Evolutionary conservation across 1,140 invertebrate species (phyloP), one percentile per base, ranked within the genome.

Genomic region (Drosophila sturtevanti): DNA sequence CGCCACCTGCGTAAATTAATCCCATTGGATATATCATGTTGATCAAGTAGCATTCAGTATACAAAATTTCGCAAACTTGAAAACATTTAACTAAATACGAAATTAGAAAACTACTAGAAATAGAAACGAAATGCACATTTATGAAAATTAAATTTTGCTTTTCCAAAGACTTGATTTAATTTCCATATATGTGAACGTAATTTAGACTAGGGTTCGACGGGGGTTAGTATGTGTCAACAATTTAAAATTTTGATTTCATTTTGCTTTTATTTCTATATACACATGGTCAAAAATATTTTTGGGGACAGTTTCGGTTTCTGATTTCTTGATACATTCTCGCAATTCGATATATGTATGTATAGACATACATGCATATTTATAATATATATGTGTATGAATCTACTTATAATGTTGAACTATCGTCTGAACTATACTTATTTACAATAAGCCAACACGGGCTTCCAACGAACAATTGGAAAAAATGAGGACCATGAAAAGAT

Each of bases 251-350:
- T 16, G 35, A 41, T 56, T 74, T 67, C 63, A 27, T 66, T 74
- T 75, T 62, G 56, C 51, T 34, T 55, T 55, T 77, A 35, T 60
- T 66, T 54, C 73, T 76, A 77, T 76, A 67, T 85, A 87, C 82
- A 87, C 78, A 86, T 65, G 68, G 55, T 81, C 77, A 86, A 85
- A 72, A 79, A 68, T 80, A 77, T 73, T 70, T 24, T 81, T 80
- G 85, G 51, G 61, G 65, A 48, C 60, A 59, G 51, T 76, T 41
- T 63, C 65, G 11, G 18, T 31, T 66, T 59, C 2, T 35, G 24
- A 35, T 68, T 38, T 2, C 16, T 61, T n/a, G n/a, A n/a, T n/a
- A 62, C 58, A 51, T 68, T 44, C 59, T 6, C 34, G 37, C 22
- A 18, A 21, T 38, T 56, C 6, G 14, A 16, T 44, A 44, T 44